Evolutionary conservation across 2,113 vertebrate species (phyloP), one percentile per base, ranked within the genome.

Genomic region (Isurus oxyrinchus): DNA sequence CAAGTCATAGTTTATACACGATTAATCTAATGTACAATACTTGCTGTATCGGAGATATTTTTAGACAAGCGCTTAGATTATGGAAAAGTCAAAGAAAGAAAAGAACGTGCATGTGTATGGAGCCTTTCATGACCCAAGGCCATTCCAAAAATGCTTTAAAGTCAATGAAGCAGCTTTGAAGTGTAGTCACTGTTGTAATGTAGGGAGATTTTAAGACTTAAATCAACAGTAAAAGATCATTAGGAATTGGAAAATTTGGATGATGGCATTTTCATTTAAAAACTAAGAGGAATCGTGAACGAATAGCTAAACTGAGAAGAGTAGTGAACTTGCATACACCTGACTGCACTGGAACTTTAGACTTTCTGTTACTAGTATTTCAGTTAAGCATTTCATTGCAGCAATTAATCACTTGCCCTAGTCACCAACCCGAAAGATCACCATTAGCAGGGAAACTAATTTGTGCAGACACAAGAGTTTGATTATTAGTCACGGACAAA

Each of bases 1-100:
- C 95, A 96, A 96, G 61, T 96, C 96, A 44, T 76, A 59, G 96
- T 96, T 97, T 97, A 96, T 96, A 97, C 96, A 90, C 96, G 96
- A 97, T 97, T 96, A 91, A 96, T 97, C 81, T 5, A 96, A 61
- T 35, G 55, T 44, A 91, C 25, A 35, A 91, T 91, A 91, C 8
- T 55, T 57, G 10, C 23, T 57, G 53, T 31, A 31, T 57, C 25
- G 66, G 40, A 72, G 23, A 95, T 67, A 67, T 69, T 72, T 95
- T 69, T 27, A 49, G 25, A 66, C 40, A 53, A 31, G 23, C 63
- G 53, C 72, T 27, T 49, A 53, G 23, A 72, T 44, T 31, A 8
- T 35, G 5, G 7, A 44, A 69, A 69, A 31, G 40, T 44, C 44
- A 95, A 93, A 61, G 11, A 61, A 93, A 55, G 25, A 25, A 27